Evolutionary conservation across 2,888 invertebrate species (phyloP).

Genomic region (Tinea pellionella): DNA sequence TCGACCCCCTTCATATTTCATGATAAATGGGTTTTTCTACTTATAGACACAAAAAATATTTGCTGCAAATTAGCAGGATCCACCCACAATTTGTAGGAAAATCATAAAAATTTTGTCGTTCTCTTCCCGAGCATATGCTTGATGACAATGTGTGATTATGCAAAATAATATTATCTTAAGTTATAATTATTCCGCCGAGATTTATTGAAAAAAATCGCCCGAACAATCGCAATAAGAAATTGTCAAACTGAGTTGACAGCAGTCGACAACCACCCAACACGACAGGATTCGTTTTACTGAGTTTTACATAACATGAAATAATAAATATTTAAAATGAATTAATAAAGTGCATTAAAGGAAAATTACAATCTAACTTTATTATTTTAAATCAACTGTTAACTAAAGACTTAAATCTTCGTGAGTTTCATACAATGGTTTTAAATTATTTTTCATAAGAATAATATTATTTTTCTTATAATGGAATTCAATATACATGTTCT

Average conservation of each 20-base stretch:
- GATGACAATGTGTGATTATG: neutral
- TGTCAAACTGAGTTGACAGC: neutral
- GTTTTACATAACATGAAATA: neutral
- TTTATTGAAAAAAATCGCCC: neutral
- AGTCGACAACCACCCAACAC: constrained; percentile 5
- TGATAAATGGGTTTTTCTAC: constrained; percentile 40
- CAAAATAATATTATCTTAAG: neutral
- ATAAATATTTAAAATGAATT: neutral
- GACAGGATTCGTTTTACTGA: neutral
- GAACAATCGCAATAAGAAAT: neutral
- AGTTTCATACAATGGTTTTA: too few species aligned
- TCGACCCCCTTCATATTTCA: constrained; percentile 73
- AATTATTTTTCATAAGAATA: too few species aligned
- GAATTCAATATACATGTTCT: too few species aligned
- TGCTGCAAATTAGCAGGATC: constrained; percentile 32
- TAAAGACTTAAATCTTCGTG: too few species aligned
- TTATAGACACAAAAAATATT: constrained; percentile 55
- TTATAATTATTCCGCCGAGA: neutral
- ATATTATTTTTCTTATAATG: too few species aligned
- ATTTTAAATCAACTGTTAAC: too few species aligned
- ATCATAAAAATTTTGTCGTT: neutral
- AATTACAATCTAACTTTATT: too few species aligned
- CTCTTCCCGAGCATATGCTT: neutral
- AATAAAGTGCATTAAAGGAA: too few species aligned
- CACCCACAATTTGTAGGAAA: constrained; percentile 41